Evolutionary conservation across 2,888 invertebrate genomes (phyloP), one percentile per base, ranked within the genome.

Genomic region (Venusia cambrica): DNA sequence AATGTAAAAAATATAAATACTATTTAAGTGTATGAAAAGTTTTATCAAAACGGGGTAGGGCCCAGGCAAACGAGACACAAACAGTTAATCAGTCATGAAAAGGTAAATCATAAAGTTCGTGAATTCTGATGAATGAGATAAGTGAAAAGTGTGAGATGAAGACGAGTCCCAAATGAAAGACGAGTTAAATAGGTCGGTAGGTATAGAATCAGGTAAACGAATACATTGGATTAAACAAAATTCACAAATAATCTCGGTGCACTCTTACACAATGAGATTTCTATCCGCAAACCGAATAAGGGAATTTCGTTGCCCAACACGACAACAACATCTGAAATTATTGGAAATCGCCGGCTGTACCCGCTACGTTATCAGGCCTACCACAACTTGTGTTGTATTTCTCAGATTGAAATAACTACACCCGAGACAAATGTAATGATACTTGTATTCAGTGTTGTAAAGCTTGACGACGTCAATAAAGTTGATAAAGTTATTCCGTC

Each of bases 261-360:
- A 25, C 38, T 28, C 30, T 49, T 46, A 30, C 47, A 33, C 47
- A 47, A 45, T 42, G 13, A 8, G 38, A 45, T 45, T 40, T 43
- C 39, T 34, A 45, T 44, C 40, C 18, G 38, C 37, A 24, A 33
- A 21, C 40, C 22, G 16, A 38, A 42, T 42, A 42, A 37, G 43
- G 41, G 48, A 45, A 45, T 48, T 43, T 24, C 10, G 36, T 51
- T 46, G 17, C 41, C 21, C 38, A 48, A 51, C 30, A 21, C 30
- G 35, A 48, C 33, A 45, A 21, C 30, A 33, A 48, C 33, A 45
- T 37, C 39, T 36, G 33, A 51, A 48, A 30, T 48, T 45, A 51
- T 48, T 44, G 41, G 29, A 28, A 35, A 35, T 35, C 20, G 37
- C 37, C 32, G 45, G 28, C 29, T 36, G 44, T 39, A 43, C 33